These are phyloP conservation scores for Helarctos malayanus DNA, from an alignment of 2,797 vertebrate genomes.

Conservation along the genomic window DNA sequence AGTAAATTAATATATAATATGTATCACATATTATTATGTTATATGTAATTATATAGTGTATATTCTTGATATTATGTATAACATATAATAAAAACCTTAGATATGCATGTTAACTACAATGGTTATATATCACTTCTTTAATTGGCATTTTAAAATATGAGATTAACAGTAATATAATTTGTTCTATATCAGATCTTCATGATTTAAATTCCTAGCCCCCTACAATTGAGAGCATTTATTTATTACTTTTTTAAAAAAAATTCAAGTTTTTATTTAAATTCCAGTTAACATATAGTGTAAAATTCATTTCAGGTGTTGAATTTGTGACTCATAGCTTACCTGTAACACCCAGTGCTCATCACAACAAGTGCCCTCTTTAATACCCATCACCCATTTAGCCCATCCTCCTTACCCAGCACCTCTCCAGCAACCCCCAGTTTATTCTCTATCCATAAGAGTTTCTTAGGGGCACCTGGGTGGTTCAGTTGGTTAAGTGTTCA, in stretches of 20 bases:
- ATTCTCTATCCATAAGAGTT: background rate
- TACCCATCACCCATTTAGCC: background rate
- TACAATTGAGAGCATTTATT: background rate
- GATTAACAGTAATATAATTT: background rate
- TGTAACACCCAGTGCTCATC: background rate
- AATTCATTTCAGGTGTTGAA: background rate
- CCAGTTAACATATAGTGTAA: background rate
- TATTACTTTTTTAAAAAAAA: background rate
- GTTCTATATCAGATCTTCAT: background rate
- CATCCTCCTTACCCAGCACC: background rate
- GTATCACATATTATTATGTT: background rate
- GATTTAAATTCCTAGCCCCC: background rate
- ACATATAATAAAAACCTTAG: background rate
- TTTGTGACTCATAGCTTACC: background rate
- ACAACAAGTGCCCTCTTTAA: background rate
- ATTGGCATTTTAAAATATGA: slow-evolving; percentile 7
- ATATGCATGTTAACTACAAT: background rate
- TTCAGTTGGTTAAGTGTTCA: background rate
- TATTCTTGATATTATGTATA: background rate
- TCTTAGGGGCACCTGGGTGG: background rate
- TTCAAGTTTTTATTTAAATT: background rate
- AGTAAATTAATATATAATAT: background rate
- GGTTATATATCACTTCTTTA: background rate
- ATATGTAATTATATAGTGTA: background rate
- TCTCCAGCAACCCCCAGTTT: background rate